phyloP scores from a whole-genome alignment of 2,797 vertebrate species.

The Spea hammondii region DNA sequence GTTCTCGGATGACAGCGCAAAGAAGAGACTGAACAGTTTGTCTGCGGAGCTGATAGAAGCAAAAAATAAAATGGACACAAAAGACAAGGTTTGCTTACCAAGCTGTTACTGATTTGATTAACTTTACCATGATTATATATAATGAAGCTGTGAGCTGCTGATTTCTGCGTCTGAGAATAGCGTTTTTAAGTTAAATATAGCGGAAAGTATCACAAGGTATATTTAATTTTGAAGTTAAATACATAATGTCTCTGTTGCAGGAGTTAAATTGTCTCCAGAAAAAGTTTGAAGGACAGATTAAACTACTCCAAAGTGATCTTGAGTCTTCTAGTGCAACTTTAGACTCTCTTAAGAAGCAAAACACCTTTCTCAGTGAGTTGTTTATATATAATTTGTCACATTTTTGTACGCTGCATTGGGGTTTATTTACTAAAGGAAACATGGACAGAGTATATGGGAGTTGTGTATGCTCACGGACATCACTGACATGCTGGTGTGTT shows the following conservation, averaged over 20 bases:
- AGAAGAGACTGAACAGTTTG: conserved; percentile 84
- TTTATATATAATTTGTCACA: neutral
- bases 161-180: no score
- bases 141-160: no score
- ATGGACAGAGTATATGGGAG: no score
- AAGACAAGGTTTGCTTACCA: conserved; percentile 74
- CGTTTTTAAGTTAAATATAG: no score
- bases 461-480: no score
- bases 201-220: no score
- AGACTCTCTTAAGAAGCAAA: conserved; percentile 65
- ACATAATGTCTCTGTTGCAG: conserved; percentile 53
- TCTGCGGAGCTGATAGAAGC: conserved; percentile 87
- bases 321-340: conserved; percentile 61
- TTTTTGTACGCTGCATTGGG: no score
- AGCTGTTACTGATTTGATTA: no score
- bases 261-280: conserved; percentile 71
- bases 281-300: conserved; percentile 68
- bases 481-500: no score
- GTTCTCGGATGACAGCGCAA: conserved; percentile 84
- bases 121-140: no score
- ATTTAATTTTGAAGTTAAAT: no score
- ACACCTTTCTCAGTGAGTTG: conserved; percentile 70
- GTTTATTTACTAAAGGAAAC: no score
- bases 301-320: conserved; percentile 67
- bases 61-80: conserved; percentile 79